Conservation (phyloP, 2,797 vertebrate species). For the Coregonus suidteri region DNA sequence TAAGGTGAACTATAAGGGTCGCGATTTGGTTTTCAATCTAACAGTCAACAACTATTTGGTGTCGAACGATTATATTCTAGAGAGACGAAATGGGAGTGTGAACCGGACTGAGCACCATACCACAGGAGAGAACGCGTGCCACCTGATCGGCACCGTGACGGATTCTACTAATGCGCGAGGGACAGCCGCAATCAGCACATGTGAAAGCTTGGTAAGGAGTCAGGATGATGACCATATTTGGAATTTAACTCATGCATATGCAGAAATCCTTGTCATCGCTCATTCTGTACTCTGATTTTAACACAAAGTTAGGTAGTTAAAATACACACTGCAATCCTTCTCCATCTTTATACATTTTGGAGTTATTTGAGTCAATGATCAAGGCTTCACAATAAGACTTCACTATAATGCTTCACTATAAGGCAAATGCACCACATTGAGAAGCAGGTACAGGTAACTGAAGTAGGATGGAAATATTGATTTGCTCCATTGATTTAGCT, state of each 20-base stretch:
- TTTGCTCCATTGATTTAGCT: not conserved
- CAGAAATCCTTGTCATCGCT: not conserved
- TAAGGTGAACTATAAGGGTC: slow-evolving; percentile 76
- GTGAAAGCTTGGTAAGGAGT: slow-evolving; percentile 88
- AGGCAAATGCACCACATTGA: not conserved
- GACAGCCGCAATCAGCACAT: slow-evolving; percentile 86
- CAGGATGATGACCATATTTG: not conserved
- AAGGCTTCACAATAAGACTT: not conserved
- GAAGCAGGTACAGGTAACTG: not conserved
- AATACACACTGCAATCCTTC: no score
- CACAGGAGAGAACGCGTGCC: slow-evolving; percentile 73
- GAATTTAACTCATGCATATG: not conserved
- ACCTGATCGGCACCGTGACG: slow-evolving; percentile 82
- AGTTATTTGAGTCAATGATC: not conserved
- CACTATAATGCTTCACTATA: no score
- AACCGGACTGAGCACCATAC: slow-evolving; percentile 60
- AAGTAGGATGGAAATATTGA: not conserved
- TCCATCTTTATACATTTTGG: not conserved
- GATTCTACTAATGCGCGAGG: slow-evolving; percentile 60
- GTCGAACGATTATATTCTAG: slow-evolving; percentile 83
- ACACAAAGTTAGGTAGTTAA: no score
- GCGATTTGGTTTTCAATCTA: slow-evolving; percentile 84
- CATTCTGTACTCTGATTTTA: not conserved
- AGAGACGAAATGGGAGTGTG: slow-evolving; percentile 79
- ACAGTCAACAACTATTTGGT: slow-evolving; percentile 80